Evolutionary conservation across 2,888 invertebrate genomes (phyloP).

Genomic region (Mellilla xanthometata): DNA sequence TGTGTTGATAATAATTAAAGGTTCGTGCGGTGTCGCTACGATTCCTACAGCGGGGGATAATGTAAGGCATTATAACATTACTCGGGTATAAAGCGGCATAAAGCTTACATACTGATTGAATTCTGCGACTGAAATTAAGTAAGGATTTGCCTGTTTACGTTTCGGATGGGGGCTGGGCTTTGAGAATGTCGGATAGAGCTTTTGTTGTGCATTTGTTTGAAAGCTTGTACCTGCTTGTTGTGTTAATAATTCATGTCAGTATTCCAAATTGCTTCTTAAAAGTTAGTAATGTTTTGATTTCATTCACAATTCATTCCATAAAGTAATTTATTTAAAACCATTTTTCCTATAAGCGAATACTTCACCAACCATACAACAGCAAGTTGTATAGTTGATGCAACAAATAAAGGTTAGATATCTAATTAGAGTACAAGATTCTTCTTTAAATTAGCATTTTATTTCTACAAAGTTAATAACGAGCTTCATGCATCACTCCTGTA

Average conservation of each 20-base stretch:
- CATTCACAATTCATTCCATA: no score
- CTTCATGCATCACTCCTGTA: constrained; percentile 15
- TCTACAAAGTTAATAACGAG: constrained; percentile 20
- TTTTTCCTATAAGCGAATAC: no score
- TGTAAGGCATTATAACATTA: constrained; percentile 80
- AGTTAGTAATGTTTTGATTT: no score
- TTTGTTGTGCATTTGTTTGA: constrained; percentile 48
- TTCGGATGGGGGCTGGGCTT: constrained; percentile 69
- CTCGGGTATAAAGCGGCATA: constrained; percentile 74
- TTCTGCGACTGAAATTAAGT: constrained; percentile 81
- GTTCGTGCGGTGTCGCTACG: constrained; percentile 70
- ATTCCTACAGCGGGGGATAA: constrained; percentile 65
- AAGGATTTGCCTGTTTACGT: constrained; percentile 81
- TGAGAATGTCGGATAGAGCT: constrained; percentile 60
- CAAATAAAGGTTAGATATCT: constrained; percentile 1
- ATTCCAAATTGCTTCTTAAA: no score
- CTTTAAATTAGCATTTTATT: constrained; percentile 7
- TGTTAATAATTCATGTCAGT: no score
- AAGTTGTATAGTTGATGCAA: neutral
- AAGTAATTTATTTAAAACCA: no score
- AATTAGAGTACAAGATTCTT: constrained; percentile 1
- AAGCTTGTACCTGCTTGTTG: neutral
- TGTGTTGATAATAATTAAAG: constrained; percentile 83
- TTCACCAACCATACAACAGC: neutral
- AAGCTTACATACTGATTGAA: constrained; percentile 81